phyloP scores from a whole-genome alignment of 2,888 invertebrate species.

The Melanophora roralis region DNA sequence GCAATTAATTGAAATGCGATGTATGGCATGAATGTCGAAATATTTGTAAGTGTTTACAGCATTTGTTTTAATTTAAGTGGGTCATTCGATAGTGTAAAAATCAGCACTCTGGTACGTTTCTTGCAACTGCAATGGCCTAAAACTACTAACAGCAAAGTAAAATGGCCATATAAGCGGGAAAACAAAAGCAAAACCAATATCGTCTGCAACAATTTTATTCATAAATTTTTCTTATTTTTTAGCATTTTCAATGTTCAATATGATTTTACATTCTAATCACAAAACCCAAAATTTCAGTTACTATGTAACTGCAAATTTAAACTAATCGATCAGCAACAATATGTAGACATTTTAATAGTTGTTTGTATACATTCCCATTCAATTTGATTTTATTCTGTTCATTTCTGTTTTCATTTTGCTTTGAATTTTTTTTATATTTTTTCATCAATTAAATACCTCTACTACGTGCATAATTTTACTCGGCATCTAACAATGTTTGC shows the following conservation, averaged over 20 bases:
- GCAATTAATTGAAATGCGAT: conserved; percentile 22
- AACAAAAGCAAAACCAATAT: background rate
- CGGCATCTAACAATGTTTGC: background rate
- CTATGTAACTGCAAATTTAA: conserved; percentile 40
- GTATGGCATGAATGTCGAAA: background rate
- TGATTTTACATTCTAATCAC: conserved; percentile 34
- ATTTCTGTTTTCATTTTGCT: background rate
- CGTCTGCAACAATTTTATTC: background rate
- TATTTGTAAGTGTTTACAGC: conserved; percentile 8
- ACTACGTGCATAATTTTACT: conserved; percentile 27
- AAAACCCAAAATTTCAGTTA: conserved; percentile 15
- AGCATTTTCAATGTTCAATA: background rate
- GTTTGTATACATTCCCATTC: conserved; percentile 1
- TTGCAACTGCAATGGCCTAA: background rate
- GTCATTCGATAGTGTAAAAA: conserved; percentile 19
- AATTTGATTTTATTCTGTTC: background rate
- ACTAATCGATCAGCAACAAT: conserved; percentile 46
- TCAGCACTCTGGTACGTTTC: background rate
- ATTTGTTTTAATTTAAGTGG: conserved; percentile 39
- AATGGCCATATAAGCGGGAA: background rate
- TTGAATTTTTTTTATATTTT: background rate
- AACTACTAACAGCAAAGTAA: conserved; percentile 6
- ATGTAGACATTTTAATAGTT: conserved; percentile 32
- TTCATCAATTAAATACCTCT: conserved; percentile 37
- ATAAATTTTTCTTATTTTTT: background rate